Conservation (phyloP, 2,797 vertebrate species). For the Acanthurus tractus region DNA sequence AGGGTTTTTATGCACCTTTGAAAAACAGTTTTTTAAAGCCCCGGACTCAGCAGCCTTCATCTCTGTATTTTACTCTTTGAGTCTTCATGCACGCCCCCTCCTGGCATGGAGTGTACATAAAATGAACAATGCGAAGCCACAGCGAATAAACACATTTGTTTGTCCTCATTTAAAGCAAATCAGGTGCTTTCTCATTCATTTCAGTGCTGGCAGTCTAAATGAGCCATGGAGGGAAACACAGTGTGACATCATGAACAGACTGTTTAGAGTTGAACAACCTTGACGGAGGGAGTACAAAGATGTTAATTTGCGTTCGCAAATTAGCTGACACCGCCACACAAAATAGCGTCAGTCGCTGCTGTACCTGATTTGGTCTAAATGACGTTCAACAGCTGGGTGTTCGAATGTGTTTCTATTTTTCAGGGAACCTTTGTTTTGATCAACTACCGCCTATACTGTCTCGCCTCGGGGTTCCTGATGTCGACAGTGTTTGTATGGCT, state of each 20-base stretch:
- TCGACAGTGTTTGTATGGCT: conserved; percentile 13
- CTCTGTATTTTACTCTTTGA: not conserved
- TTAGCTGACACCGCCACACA: no score
- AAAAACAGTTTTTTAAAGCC: not conserved
- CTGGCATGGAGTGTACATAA: conserved; percentile 40
- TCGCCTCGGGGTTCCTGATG: conserved; percentile 32
- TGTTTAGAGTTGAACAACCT: no score
- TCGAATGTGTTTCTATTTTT: conserved; percentile 59
- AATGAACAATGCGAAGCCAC: conserved; percentile 8
- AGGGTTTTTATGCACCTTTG: conserved; percentile 48
- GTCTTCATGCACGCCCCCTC: conserved; percentile 21
- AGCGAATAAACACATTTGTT: not conserved
- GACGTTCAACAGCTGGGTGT: conserved; percentile 1
- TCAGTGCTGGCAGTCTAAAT: no score
- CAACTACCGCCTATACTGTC: conserved; percentile 38
- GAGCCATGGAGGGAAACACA: no score
- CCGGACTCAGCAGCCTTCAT: not conserved
- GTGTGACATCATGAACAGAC: no score
- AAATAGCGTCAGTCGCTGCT: no score
- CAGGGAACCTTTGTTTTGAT: conserved; percentile 55
- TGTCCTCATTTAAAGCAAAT: no score
- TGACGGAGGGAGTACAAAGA: no score
- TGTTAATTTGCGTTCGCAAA: no score
- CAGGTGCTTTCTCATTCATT: no score
- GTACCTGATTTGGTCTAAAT: no score